phyloP scores from a whole-genome alignment of 2,113 vertebrate species.

The Gadus macrocephalus region DNA sequence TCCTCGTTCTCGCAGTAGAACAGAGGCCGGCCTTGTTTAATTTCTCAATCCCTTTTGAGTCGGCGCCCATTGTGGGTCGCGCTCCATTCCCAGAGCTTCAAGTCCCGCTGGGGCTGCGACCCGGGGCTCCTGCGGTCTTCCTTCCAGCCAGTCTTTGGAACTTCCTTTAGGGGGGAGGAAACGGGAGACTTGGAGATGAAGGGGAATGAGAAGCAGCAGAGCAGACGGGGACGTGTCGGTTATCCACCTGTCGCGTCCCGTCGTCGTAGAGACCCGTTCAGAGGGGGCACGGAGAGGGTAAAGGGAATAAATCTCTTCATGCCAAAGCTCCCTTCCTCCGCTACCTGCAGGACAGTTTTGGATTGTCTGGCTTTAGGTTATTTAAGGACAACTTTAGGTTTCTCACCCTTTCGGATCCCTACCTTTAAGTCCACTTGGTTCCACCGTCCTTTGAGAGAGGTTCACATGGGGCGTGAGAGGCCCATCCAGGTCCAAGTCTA shows the following conservation, averaged over 20 bases:
- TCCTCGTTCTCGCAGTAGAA: not conserved
- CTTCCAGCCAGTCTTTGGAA: slow-evolving; percentile 1
- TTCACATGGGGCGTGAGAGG: too few species aligned
- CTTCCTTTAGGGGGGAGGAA: slow-evolving; percentile 5
- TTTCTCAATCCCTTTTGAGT: slow-evolving; percentile 34
- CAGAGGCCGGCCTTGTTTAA: slow-evolving; percentile 24
- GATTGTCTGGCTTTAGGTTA: too few species aligned
- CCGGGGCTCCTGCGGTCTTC: slow-evolving; percentile 25
- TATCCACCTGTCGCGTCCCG: not conserved
- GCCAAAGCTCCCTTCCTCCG: too few species aligned
- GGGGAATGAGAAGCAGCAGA: slow-evolving; percentile 21
- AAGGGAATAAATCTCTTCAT: too few species aligned
- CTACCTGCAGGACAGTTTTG: too few species aligned
- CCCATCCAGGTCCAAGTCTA: too few species aligned
- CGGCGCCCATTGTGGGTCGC: slow-evolving; percentile 35
- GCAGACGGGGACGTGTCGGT: slow-evolving; percentile 10
- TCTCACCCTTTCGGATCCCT: too few species aligned
- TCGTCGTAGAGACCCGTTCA: too few species aligned
- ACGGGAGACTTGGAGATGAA: not conserved
- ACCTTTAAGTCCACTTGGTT: too few species aligned
- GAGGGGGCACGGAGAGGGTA: too few species aligned
- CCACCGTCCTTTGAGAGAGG: too few species aligned
- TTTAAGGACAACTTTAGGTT: too few species aligned
- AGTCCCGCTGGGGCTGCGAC: slow-evolving; percentile 39
- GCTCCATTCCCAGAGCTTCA: slow-evolving; percentile 46